These are phyloP conservation scores for Psittacula cyanocephala DNA, from an alignment of 2,113 vertebrate genomes.

Conservation along the genomic window DNA sequence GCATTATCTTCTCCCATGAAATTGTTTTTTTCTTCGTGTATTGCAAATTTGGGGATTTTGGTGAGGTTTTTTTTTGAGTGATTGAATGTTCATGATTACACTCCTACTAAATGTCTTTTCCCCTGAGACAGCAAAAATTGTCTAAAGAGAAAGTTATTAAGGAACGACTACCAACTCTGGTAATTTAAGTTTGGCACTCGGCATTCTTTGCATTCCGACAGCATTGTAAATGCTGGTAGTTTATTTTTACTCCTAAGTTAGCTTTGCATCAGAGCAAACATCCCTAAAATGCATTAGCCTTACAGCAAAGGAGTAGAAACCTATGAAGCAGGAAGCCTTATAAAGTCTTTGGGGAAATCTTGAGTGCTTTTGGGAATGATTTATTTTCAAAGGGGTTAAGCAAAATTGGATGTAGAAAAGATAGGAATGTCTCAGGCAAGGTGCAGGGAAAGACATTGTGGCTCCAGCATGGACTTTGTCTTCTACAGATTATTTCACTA, in stretches of 20 bases:
- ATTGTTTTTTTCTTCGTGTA: not conserved
- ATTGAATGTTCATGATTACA: not conserved
- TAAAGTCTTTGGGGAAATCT: slow-evolving; percentile 68
- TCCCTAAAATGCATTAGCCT: slow-evolving; percentile 72
- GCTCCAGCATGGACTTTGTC: not conserved
- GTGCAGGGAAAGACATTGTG: slow-evolving; percentile 38
- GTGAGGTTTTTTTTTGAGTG: not conserved
- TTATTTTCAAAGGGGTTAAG: slow-evolving; percentile 73
- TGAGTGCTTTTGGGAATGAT: slow-evolving; percentile 77
- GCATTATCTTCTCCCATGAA: not conserved
- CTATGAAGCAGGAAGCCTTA: slow-evolving; percentile 70
- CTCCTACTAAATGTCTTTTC: not conserved
- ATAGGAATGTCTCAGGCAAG: slow-evolving; percentile 57
- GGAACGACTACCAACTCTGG: not conserved
- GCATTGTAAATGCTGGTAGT: slow-evolving; percentile 34
- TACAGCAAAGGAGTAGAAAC: slow-evolving; percentile 62
- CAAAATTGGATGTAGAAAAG: slow-evolving; percentile 67
- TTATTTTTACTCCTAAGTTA: slow-evolving; percentile 64
- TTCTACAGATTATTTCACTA: slow-evolving; percentile 19
- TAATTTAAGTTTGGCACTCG: slow-evolving; percentile 12
- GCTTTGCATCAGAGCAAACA: slow-evolving; percentile 70
- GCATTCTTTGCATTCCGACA: slow-evolving; percentile 35
- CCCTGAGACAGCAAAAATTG: not conserved
- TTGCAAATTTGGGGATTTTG: not conserved
- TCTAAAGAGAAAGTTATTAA: not conserved